Evolutionary conservation across 2,797 vertebrate genomes (phyloP).

Genomic region (Rhyacichthys aspro): DNA sequence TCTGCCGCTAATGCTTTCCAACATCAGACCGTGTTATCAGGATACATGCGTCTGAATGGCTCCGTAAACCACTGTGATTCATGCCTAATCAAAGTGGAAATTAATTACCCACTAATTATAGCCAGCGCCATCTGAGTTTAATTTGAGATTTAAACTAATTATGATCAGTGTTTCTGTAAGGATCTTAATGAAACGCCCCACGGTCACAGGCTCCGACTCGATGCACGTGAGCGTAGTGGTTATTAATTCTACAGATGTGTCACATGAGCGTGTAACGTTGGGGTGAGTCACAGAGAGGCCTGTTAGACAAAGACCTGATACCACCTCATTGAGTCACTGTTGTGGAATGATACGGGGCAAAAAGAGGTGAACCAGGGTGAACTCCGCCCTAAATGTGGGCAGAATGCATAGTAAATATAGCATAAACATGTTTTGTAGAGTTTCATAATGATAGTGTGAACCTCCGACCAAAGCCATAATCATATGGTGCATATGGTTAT

Average conservation of each 20-base stretch:
- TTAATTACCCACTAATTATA: slow-evolving; percentile 58
- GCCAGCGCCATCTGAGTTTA: slow-evolving; percentile 48
- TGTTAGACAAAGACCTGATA: not conserved
- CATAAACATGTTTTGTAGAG: not conserved
- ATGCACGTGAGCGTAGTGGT: not conserved
- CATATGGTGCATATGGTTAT: not conserved
- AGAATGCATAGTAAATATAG: slow-evolving; percentile 1
- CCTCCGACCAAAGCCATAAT: slow-evolving; percentile 4
- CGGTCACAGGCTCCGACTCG: slow-evolving; percentile 5
- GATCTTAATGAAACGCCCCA: slow-evolving; percentile 27
- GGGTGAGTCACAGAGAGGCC: not conserved
- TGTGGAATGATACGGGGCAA: too few species aligned
- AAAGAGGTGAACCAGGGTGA: not conserved
- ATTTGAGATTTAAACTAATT: slow-evolving; percentile 57
- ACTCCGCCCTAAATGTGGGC: not conserved
- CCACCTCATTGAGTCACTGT: not conserved
- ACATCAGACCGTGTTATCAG: not conserved
- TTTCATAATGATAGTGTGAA: not conserved
- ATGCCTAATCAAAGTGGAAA: slow-evolving; percentile 37
- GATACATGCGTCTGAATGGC: slow-evolving; percentile 25
- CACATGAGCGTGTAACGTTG: not conserved
- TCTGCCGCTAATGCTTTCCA: slow-evolving; percentile 9
- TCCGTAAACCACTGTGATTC: slow-evolving; percentile 39
- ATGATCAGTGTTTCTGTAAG: slow-evolving; percentile 17
- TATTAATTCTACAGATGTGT: not conserved